Percentiles rank a stretch among this genome's conserved stretches.
Evolutionary conservation across 2,113 vertebrate species (phyloP).

Genomic region (Mesitornis unicolor): DNA sequence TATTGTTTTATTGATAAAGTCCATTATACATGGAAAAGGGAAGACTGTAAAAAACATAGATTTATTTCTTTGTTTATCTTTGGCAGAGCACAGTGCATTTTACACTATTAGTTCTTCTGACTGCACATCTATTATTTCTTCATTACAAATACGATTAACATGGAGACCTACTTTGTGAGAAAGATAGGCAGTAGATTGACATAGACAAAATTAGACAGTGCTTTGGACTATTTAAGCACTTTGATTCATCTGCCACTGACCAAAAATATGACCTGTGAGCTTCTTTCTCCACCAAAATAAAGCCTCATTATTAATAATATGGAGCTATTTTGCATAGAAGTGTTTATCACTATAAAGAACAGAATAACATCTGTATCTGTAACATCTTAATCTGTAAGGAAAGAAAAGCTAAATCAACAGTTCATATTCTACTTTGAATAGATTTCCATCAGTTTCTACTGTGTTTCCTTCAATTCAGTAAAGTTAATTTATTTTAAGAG

Average conservation of each 20-base stretch:
- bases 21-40: conserved; percentile 32
- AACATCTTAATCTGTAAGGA: background rate
- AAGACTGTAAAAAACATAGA: conserved; percentile 38
- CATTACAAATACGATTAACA: background rate
- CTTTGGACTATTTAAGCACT: background rate
- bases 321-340: conserved; percentile 27
- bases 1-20: conserved; percentile 68
- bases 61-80: conserved; percentile 65
- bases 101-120: conserved; percentile 42
- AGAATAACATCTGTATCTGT: too few species aligned
- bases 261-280: background rate
- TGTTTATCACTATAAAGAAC: background rate
- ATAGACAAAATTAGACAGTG: background rate
- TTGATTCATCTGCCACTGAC: background rate
- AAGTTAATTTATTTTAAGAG: background rate
- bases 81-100: conserved; percentile 18
- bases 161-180: background rate
- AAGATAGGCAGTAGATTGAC: background rate
- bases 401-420: background rate
- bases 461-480: background rate
- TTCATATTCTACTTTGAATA: background rate
- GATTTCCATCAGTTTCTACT: background rate
- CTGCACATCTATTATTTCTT: conserved; percentile 47
- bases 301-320: background rate
- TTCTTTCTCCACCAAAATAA: background rate